Evolutionary conservation across 1,140 invertebrate genomes (phyloP), one percentile per base, ranked within the genome.

Genomic region (Lutraria rhynchaena): DNA sequence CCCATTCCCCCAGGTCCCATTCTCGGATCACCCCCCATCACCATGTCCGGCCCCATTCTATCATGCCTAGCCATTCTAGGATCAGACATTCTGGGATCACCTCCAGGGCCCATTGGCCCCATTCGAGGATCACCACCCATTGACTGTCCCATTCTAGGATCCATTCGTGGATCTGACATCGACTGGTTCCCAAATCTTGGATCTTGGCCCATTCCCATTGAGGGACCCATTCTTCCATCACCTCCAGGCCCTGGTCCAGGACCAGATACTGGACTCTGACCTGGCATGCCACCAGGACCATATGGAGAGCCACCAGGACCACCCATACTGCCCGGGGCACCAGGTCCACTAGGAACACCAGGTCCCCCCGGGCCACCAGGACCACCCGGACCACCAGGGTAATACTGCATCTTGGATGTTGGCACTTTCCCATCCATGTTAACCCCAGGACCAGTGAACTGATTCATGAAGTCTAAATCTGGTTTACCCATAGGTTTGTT

Each of bases 381-480:
- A 85, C 85, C 77, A 67, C 81, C 81, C 77, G 71, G 83, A 83
- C 85, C 71, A 58, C 85, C 85, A 71, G 82, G 86, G 76, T 86
- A 88, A 83, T 87, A 89, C 87, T 96, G 95, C 81, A 96, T 93
- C 91, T 95, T 95, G 81, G 95, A 95, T 41, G 94, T 93, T 55
- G 94, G 94, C 92, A 95, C 94, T 92, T 96, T 96, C 35, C 93
- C 94, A 69, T 96, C 96, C 90, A 96, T 86, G 70, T 88, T 90
- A 53, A 84, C 83, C 71, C 91, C 85, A 58, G 91, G 91, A 53
- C 90, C 83, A 70, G 96, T 95, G 88, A 96, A 97, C 65, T 97
- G 94, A 87, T 97, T 97, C 78, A 99, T 94, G 92, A 98, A 98
- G 81, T 99, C 97, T 61, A 99, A 93, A 90, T 96, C 97, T 7